These are phyloP conservation scores for Pimpla rufipes DNA, from an alignment of 2,888 invertebrate species.

Conservation along the genomic window DNA sequence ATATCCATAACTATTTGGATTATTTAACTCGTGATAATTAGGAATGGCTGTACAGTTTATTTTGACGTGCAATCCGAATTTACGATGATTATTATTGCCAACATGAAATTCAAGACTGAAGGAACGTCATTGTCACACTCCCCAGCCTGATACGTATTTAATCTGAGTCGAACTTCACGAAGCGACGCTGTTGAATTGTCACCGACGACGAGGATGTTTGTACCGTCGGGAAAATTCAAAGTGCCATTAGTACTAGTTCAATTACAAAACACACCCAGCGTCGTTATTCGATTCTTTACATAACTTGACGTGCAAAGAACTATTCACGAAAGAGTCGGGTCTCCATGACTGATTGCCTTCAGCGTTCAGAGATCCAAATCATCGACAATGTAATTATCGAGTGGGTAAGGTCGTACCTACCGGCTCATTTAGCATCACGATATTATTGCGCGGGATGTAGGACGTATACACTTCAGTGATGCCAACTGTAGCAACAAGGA, in stretches of 20 bases:
- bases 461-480: background rate
- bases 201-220: background rate
- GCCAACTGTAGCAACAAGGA: background rate
- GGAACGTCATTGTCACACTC: background rate
- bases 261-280: conserved; percentile 43
- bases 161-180: background rate
- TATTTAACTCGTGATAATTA: no score
- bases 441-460: conserved; percentile 2
- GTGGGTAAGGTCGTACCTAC: conserved; percentile 46
- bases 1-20: no score
- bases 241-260: background rate
- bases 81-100: background rate
- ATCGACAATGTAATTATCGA: conserved; percentile 65
- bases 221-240: conserved; percentile 14
- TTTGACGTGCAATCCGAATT: no score
- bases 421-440: conserved; percentile 63
- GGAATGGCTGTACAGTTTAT: no score
- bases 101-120: background rate
- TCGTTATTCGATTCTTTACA: conserved; percentile 68
- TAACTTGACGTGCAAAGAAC: conserved; percentile 62
- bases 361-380: conserved; percentile 66
- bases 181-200: background rate
- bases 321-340: conserved; percentile 8
- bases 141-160: background rate
- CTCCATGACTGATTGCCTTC: conserved; percentile 65